phyloP scores from a whole-genome alignment of 1,140 invertebrate genomes.

The Ostrea edulis region DNA sequence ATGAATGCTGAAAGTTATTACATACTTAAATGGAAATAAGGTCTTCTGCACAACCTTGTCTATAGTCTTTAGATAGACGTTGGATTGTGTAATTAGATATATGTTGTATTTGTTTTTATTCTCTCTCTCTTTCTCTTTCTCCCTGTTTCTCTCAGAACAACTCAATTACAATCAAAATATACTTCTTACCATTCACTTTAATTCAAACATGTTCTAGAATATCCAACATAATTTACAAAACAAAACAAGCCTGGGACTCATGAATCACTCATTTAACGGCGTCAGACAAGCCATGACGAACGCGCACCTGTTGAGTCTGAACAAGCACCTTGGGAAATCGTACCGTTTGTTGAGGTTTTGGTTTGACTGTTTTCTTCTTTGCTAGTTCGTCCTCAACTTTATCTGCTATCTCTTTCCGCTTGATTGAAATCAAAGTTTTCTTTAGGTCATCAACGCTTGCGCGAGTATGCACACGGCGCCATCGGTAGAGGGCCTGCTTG shows the following conservation, averaged over 20 bases:
- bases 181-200: neutral
- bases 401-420: slow-evolving; percentile 70
- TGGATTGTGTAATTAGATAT: too few relatives aligned
- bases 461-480: slow-evolving; percentile 74
- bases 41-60: too few relatives aligned
- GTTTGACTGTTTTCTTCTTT: slow-evolving; percentile 30
- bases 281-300: neutral
- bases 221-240: neutral
- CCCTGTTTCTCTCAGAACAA: neutral
- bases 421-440: slow-evolving; percentile 64
- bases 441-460: slow-evolving; percentile 72
- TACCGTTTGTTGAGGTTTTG: slow-evolving; percentile 12
- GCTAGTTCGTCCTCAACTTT: slow-evolving; percentile 59
- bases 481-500: slow-evolving; percentile 64
- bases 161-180: neutral
- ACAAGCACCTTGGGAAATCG: slow-evolving; percentile 43
- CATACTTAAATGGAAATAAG: too few relatives aligned
- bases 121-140: too few relatives aligned
- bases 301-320: slow-evolving; percentile 5
- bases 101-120: too few relatives aligned
- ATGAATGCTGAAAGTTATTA: too few relatives aligned
- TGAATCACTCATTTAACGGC: neutral
- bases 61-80: too few relatives aligned
- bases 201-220: neutral
- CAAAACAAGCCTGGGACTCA: neutral